phyloP scores from a whole-genome alignment of 64 coral and sea anemone species.

The Cladopsammia gracilis region DNA sequence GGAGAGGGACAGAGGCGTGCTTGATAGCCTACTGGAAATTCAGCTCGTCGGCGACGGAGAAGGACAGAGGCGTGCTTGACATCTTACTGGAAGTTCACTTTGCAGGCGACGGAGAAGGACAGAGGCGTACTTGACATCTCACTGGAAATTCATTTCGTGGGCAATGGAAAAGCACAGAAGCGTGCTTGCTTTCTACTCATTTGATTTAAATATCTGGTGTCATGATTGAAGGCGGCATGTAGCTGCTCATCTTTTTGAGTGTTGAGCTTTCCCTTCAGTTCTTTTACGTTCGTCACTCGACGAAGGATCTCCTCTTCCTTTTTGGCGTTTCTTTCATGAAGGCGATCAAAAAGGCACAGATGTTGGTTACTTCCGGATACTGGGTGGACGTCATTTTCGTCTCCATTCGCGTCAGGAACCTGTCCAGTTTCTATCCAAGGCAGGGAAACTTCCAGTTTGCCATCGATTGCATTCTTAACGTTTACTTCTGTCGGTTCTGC shows the following conservation, averaged over 20 bases:
- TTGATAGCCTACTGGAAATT: too few relatives aligned
- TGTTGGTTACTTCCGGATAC: constrained; percentile 30
- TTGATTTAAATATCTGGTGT: constrained; percentile 49
- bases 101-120: too few relatives aligned
- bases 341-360: constrained; percentile 54
- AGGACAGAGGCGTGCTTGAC: too few relatives aligned
- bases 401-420: not conserved
- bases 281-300: constrained; percentile 10
- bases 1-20: too few relatives aligned
- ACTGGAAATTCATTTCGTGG: too few relatives aligned
- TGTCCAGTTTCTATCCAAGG: constrained; percentile 3
- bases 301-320: constrained; percentile 38
- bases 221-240: constrained; percentile 28
- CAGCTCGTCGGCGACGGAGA: too few relatives aligned
- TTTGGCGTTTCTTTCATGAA: constrained; percentile 73
- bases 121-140: too few relatives aligned
- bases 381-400: constrained; percentile 29
- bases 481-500: constrained; percentile 29
- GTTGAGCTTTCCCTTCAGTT: constrained; percentile 46
- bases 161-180: too few relatives aligned
- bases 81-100: too few relatives aligned
- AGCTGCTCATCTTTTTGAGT: constrained; percentile 62
- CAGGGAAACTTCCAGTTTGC: constrained; percentile 49
- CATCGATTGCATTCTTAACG: constrained; percentile 4
- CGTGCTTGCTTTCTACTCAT: too few relatives aligned